phyloP scores from a whole-genome alignment of 2,888 invertebrate species.

The Limenitis camilla region DNA sequence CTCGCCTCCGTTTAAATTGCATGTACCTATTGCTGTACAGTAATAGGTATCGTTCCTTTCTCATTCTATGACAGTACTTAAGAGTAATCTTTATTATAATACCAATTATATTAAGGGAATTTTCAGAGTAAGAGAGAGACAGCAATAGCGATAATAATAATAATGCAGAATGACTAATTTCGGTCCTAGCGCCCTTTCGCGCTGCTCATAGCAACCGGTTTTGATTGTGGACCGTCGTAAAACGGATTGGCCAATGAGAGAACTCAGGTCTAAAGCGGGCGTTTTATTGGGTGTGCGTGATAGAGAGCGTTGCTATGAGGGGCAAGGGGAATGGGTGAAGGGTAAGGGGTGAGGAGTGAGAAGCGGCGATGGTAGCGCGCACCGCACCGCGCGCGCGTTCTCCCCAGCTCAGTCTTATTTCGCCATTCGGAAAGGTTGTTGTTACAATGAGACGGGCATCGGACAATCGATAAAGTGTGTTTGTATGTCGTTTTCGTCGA shows the following conservation, averaged over 20 bases:
- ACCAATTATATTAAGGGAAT: neutral
- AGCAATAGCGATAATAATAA: slow-evolving; percentile 51
- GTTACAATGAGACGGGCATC: slow-evolving; percentile 66
- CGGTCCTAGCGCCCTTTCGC: slow-evolving; percentile 68
- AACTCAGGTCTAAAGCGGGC: slow-evolving; percentile 44
- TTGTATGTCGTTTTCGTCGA: slow-evolving; percentile 74
- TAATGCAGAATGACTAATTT: slow-evolving; percentile 47
- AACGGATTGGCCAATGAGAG: slow-evolving; percentile 52
- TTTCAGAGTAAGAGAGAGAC: slow-evolving; percentile 36
- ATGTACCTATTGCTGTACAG: too few relatives aligned
- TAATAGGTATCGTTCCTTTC: too few relatives aligned
- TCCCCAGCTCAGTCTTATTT: slow-evolving; percentile 62
- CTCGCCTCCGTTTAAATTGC: too few relatives aligned
- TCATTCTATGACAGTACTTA: too few relatives aligned
- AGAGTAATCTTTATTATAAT: neutral
- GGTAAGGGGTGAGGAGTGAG: slow-evolving; percentile 57
- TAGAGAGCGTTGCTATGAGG: slow-evolving; percentile 43
- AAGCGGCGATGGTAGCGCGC: slow-evolving; percentile 44
- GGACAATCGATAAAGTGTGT: slow-evolving; percentile 74
- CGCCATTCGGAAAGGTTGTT: slow-evolving; percentile 68
- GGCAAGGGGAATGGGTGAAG: slow-evolving; percentile 34
- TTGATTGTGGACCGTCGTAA: slow-evolving; percentile 66
- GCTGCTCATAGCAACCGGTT: slow-evolving; percentile 67
- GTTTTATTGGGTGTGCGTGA: slow-evolving; percentile 61
- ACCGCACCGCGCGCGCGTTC: slow-evolving; percentile 47